Evolutionary conservation across 2,888 invertebrate species (phyloP).

Genomic region (Lepidocyrtoides sp.): DNA sequence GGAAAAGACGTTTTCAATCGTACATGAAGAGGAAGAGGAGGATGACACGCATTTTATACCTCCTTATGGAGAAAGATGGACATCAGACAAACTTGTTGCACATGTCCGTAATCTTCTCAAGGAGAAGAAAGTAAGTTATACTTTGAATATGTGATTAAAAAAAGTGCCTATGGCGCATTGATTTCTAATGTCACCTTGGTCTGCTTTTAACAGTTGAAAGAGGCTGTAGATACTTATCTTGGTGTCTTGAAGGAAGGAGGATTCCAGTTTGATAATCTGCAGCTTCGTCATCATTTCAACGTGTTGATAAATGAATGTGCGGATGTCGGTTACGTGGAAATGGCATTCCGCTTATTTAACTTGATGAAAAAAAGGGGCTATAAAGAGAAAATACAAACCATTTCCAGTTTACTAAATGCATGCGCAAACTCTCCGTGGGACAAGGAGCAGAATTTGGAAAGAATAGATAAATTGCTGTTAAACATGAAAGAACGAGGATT

Average conservation of each 20-base stretch:
- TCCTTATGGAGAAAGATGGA: slow-evolving; percentile 86
- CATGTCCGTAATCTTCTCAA: slow-evolving; percentile 64
- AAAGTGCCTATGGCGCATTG: background rate
- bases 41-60: slow-evolving; percentile 88
- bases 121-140: slow-evolving; percentile 89
- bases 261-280: slow-evolving; percentile 73
- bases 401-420: slow-evolving; percentile 95
- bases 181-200: too few species aligned
- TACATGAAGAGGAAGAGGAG: slow-evolving; percentile 88
- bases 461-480: slow-evolving; percentile 90
- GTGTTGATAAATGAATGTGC: slow-evolving; percentile 95
- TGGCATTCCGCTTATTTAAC: slow-evolving; percentile 94
- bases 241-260: slow-evolving; percentile 79
- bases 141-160: too few species aligned
- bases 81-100: slow-evolving; percentile 48
- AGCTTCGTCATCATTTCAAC: slow-evolving; percentile 91
- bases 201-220: slow-evolving; percentile 76
- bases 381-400: slow-evolving; percentile 91
- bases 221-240: slow-evolving; percentile 82
- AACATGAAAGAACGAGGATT: slow-evolving; percentile 90
- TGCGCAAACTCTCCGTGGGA: slow-evolving; percentile 93
- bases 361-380: slow-evolving; percentile 93
- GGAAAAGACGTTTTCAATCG: slow-evolving; percentile 87
- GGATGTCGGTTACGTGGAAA: slow-evolving; percentile 93
- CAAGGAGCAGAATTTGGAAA: slow-evolving; percentile 90